These are phyloP conservation scores for Eurystomus glaucurus DNA, from an alignment of 2,797 vertebrate species.

Conservation along the genomic window DNA sequence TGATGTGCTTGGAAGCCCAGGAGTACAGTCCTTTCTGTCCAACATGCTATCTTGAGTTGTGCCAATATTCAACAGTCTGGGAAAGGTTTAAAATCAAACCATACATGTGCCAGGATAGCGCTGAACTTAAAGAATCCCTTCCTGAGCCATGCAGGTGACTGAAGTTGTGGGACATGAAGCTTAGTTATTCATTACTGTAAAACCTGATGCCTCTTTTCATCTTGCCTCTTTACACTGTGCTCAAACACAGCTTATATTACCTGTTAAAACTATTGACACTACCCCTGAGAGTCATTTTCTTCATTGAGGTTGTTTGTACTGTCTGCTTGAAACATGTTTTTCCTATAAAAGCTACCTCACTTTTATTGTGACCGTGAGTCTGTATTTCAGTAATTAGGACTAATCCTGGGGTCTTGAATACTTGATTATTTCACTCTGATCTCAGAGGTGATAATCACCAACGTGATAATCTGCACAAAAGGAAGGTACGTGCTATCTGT, in stretches of 20 bases:
- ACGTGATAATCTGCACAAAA: neutral
- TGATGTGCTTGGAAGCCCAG: neutral
- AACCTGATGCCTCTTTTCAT: neutral
- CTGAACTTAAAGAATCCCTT: neutral
- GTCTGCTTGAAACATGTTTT: neutral
- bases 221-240: neutral
- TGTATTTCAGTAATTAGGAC: constrained; percentile 59
- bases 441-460: constrained; percentile 64
- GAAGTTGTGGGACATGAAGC: neutral
- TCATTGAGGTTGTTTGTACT: neutral
- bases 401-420: constrained; percentile 57
- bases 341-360: neutral
- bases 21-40: neutral
- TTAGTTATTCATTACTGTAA: neutral
- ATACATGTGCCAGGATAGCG: neutral
- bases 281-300: neutral
- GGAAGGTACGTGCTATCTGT: neutral
- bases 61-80: neutral
- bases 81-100: neutral
- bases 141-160: neutral
- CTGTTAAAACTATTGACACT: neutral
- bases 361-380: neutral
- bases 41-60: neutral
- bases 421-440: constrained; percentile 63
- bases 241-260: neutral